Percentiles rank a stretch among this genome's conserved stretches.
Evolutionary conservation across 1,140 invertebrate genomes (phyloP).

Genomic region (Maconellicoccus hirsutus): DNA sequence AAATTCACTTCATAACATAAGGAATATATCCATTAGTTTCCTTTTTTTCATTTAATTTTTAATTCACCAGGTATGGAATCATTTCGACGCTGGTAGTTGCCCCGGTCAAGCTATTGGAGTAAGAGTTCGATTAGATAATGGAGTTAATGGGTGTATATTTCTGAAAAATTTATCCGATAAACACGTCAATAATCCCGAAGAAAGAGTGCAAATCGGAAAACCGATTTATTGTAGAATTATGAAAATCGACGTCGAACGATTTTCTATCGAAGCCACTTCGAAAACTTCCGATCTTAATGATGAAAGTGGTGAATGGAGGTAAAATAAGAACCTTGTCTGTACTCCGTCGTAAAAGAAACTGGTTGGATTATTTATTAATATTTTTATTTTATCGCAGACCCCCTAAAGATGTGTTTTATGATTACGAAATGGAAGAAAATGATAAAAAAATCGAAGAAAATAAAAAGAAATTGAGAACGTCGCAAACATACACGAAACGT

Average conservation of each 20-base stretch:
- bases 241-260: slow-evolving; percentile 91
- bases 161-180: slow-evolving; percentile 93
- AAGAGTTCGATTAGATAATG: slow-evolving; percentile 81
- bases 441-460: slow-evolving; percentile 69
- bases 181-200: slow-evolving; percentile 82
- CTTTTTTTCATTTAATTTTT: slow-evolving; percentile 14
- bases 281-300: slow-evolving; percentile 86
- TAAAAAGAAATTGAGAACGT: slow-evolving; percentile 62
- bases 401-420: slow-evolving; percentile 81
- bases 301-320: slow-evolving; percentile 81
- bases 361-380: background rate
- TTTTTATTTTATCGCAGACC: slow-evolving; percentile 43
- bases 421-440: slow-evolving; percentile 70
- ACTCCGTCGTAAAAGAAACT: too few relatives aligned
- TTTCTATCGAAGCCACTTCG: slow-evolving; percentile 86
- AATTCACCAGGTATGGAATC: slow-evolving; percentile 70
- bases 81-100: slow-evolving; percentile 91
- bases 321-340: too few relatives aligned
- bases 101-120: slow-evolving; percentile 91
- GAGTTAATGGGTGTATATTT: slow-evolving; percentile 85
- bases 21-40: background rate
- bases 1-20: slow-evolving; percentile 23
- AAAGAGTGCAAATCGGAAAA: slow-evolving; percentile 75
- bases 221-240: slow-evolving; percentile 86
- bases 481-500: slow-evolving; percentile 78